Evolutionary conservation across 2,113 vertebrate genomes (phyloP), one percentile per base, ranked within the genome.

Genomic region (Coreoperca whiteheadi): DNA sequence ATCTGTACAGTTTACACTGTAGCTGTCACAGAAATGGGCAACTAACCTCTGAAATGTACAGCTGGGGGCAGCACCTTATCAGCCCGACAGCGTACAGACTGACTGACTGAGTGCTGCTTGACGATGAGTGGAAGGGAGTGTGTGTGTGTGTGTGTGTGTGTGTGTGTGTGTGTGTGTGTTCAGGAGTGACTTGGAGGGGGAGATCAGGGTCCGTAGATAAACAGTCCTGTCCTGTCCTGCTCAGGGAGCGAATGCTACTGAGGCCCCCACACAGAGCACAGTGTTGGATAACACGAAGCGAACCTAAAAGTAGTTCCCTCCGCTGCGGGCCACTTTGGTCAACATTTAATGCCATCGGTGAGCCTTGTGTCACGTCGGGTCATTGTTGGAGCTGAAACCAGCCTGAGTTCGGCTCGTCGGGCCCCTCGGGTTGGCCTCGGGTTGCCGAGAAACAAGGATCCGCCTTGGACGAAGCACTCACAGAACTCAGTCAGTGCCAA

Each of bases 361-460:
- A 74, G 41, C 23, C 4, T 6, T 18, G 56, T 46, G 60, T 71
- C 2, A 7, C 43, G 32, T 51, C 66, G 46, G 23, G 28, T 32
- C 20, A 23, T 20, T 14, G 32, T 6, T 56, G 23, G n/a, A 57
- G 53, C 67, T 37, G 75, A 59, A 72, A 60, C 14, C 39, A 23
- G 76, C 28, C 73, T 60, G 48, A 4, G 28, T 48, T 63, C 4
- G 1, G 18, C 70, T 41, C 8, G 6, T 41, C n/a, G 1, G 63
- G 60, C 68, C 79, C 82, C 72, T 82, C 41, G 66, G 43, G 51
- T 0, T 60, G 67, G 79, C 85, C 79, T 83, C 79, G 2, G 60
- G 79, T 85, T 73, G 77, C 85, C 11, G 74, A 84, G 63, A 77
- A 87, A 79, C 69, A 48, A 72, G 48, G 65, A 53, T 51, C 34